These are phyloP conservation scores for Poecilia velifera DNA, from an alignment of 2,797 vertebrate genomes.

Conservation along the genomic window DNA sequence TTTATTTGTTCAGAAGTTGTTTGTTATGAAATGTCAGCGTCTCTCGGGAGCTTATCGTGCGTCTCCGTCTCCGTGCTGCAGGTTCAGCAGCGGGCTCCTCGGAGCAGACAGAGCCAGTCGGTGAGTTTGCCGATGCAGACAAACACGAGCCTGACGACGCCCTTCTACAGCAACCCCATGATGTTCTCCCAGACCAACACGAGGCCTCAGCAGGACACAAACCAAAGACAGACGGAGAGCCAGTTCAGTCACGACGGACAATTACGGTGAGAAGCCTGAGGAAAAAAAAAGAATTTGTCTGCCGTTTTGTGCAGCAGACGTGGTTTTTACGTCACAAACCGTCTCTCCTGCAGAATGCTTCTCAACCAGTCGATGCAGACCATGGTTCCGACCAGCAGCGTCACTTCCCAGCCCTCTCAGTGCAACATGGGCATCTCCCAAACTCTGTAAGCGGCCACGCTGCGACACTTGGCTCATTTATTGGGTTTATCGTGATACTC, in stretches of 20 bases:
- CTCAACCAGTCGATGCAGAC: conserved; percentile 84
- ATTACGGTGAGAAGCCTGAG: conserved; percentile 76
- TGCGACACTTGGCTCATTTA: neutral
- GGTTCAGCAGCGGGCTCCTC: conserved; percentile 69
- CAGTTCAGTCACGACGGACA: conserved; percentile 83
- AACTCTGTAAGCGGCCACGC: conserved; percentile 75
- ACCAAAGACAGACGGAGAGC: conserved; percentile 77
- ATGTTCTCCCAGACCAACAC: conserved; percentile 82
- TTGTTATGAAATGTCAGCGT: neutral
- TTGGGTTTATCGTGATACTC: neutral
- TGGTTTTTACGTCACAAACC: conserved; percentile 13
- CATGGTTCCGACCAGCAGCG: conserved; percentile 76
- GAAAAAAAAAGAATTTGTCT: neutral
- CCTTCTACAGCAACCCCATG: conserved; percentile 86
- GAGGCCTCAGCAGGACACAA: conserved; percentile 71
- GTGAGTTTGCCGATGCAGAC: conserved; percentile 78
- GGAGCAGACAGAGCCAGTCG: conserved; percentile 72
- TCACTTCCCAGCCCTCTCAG: conserved; percentile 77
- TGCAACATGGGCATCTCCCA: conserved; percentile 82
- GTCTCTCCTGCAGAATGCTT: conserved; percentile 76
- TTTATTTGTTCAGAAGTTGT: neutral
- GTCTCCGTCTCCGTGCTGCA: neutral
- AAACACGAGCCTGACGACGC: conserved; percentile 79
- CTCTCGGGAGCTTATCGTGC: neutral
- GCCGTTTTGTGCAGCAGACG: neutral